Evolutionary conservation across 2,113 vertebrate species (phyloP), one percentile per base, ranked within the genome.

Genomic region (Hylia prasina): DNA sequence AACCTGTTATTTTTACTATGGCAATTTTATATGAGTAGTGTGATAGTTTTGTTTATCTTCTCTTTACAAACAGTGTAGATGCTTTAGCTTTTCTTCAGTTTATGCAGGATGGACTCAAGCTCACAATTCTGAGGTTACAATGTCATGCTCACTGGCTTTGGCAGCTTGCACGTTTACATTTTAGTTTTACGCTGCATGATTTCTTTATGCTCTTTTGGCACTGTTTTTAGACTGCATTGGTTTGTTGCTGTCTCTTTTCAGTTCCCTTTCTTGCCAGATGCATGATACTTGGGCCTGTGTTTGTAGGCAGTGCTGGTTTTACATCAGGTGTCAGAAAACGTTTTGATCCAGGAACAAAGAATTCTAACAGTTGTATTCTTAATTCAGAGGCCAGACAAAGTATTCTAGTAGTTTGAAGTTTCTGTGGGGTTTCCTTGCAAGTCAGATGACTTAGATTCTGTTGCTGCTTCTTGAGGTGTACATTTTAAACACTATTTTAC

Each of bases 201-300:
- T 96, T 72, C 54, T 66, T 84, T 47, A 89, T 93, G 42, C 73
- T 89, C 90, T 94, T 96, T 31, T 94, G 47, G 71, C 48, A 14
- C 94, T 45, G 28, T 31, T 94, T 95, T 89, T 89, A 88, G 37
- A 91, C 23, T 10, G 33, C 30, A 35, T 33, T 73, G 54, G 23
- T 90, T 48, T 47, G 58, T 68, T 92, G n/a, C 19, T 91, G 16
- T 90, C 66, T 72, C 22, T 39, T 44, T 89, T 82, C 25, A 56
- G 83, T 86, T 57, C 87, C 4, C 42, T 51, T 87, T 89, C 89
- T 79, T 96, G 47, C 53, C 66, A 88, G 64, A 56, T 81, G 45
- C 45, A 24, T 60, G 30, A 37, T 82, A 57, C 5, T 10, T 6
- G 77, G 37, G 21, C 30, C 23, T 64, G 11, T 80, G 16, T 69